These are phyloP conservation scores for Andrena bicolor DNA, from an alignment of 2,888 invertebrate genomes.

Conservation along the genomic window DNA sequence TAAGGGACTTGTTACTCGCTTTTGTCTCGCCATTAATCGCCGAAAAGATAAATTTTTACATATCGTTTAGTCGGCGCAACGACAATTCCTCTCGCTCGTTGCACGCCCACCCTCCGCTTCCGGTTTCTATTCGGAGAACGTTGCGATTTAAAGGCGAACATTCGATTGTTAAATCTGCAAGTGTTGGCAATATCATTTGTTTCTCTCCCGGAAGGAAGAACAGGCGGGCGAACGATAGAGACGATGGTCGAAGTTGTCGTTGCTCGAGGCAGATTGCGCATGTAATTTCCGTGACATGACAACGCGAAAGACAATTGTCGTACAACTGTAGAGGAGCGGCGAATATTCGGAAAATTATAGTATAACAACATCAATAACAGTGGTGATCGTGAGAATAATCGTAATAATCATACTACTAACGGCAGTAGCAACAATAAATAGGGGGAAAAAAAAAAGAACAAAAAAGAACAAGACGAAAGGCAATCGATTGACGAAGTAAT, in stretches of 20 bases:
- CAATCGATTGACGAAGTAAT: slow-evolving; percentile 37
- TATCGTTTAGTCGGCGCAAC: slow-evolving; percentile 48
- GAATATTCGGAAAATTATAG: slow-evolving; percentile 16
- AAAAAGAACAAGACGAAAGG: slow-evolving; percentile 26
- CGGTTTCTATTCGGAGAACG: neutral
- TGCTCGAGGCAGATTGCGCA: slow-evolving; percentile 45
- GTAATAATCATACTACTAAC: slow-evolving; percentile 8
- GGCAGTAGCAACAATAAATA: slow-evolving; percentile 49
- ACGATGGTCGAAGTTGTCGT: slow-evolving; percentile 55
- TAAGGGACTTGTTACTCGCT: slow-evolving; percentile 42
- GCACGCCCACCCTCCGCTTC: neutral
- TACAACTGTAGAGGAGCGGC: slow-evolving; percentile 21
- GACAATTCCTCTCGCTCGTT: slow-evolving; percentile 47
- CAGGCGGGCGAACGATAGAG: neutral
- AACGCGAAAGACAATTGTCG: slow-evolving; percentile 15
- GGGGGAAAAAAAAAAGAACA: slow-evolving; percentile 24
- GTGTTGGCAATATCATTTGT: neutral
- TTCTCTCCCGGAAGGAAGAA: neutral
- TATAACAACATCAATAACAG: slow-evolving; percentile 33
- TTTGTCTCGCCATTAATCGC: slow-evolving; percentile 36
- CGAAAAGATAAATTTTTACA: slow-evolving; percentile 13
- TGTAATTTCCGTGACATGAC: slow-evolving; percentile 7
- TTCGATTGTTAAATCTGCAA: neutral
- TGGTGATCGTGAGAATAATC: slow-evolving; percentile 21
- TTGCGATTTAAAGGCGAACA: neutral